phyloP scores from a whole-genome alignment of 2,113 vertebrate genomes.

The Anthoscopus minutus region DNA sequence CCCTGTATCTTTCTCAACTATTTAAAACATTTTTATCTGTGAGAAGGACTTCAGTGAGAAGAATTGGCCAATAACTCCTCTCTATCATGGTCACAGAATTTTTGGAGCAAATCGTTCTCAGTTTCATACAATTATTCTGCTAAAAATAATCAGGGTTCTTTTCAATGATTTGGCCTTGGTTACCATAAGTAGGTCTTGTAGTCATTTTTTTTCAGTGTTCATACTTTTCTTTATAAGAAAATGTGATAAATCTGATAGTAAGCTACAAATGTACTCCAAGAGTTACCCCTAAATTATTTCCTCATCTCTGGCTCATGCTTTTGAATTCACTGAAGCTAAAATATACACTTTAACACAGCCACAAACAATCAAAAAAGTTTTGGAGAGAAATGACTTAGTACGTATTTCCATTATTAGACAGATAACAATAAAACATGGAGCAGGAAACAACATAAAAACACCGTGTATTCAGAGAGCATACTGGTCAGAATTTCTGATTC shows the following conservation, averaged over 20 bases:
- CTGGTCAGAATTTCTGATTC: not conserved
- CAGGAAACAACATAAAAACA: not conserved
- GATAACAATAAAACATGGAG: not conserved
- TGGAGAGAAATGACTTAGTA: not conserved
- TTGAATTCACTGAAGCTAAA: not conserved
- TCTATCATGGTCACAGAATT: not conserved
- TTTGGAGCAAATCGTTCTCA: not conserved
- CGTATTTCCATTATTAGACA: not conserved
- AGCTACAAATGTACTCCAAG: not conserved
- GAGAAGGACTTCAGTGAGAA: not conserved
- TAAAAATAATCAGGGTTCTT: not conserved
- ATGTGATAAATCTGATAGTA: not conserved
- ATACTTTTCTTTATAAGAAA: not conserved
- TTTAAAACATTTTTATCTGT: not conserved
- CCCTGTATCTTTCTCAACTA: not conserved
- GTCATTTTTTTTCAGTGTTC: not conserved
- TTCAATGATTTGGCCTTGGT: not conserved
- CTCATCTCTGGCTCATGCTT: not conserved
- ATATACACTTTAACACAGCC: not conserved
- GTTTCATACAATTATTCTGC: not conserved
- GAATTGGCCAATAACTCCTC: rapidly evolving
- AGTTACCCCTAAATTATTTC: not conserved
- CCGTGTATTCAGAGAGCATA: not conserved
- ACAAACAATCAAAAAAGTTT: not conserved
- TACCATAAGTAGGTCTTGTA: not conserved